Conservation (phyloP, 2,113 vertebrate species). For the Cephalopterus ornatus region DNA sequence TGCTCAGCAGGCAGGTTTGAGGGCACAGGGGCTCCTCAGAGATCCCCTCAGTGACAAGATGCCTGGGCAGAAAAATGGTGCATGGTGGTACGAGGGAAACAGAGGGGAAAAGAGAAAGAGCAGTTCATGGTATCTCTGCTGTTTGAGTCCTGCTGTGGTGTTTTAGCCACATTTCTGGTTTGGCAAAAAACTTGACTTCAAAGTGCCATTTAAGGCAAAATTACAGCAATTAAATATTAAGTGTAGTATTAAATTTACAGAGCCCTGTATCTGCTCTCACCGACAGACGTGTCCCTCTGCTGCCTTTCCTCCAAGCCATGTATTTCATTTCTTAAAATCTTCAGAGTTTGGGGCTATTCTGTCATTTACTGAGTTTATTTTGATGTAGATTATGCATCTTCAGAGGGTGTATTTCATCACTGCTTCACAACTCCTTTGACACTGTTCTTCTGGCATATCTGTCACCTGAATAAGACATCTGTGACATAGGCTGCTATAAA, state of each 20-base stretch:
- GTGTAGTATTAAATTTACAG: neutral
- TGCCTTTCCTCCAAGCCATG: neutral
- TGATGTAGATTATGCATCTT: neutral
- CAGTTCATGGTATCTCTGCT: neutral
- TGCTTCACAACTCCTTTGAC: neutral
- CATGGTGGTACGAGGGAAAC: neutral
- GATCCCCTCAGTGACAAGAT: neutral
- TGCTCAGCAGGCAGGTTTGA: rapidly evolving
- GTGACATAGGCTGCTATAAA: neutral
- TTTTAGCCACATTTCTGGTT: neutral
- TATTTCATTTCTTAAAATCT: neutral
- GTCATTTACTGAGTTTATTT: neutral
- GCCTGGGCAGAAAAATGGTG: neutral
- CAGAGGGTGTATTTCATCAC: neutral
- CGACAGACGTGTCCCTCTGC: neutral
- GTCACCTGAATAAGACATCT: neutral
- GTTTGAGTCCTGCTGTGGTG: neutral
- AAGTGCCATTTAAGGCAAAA: neutral
- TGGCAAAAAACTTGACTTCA: neutral
- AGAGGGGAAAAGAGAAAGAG: neutral
- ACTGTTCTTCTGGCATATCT: neutral
- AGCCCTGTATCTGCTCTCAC: neutral
- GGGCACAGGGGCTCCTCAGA: neutral
- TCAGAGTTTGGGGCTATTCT: neutral
- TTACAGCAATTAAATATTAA: neutral